Conservation (phyloP, 2,888 invertebrate species). For the Drosophila neonasuta region DNA sequence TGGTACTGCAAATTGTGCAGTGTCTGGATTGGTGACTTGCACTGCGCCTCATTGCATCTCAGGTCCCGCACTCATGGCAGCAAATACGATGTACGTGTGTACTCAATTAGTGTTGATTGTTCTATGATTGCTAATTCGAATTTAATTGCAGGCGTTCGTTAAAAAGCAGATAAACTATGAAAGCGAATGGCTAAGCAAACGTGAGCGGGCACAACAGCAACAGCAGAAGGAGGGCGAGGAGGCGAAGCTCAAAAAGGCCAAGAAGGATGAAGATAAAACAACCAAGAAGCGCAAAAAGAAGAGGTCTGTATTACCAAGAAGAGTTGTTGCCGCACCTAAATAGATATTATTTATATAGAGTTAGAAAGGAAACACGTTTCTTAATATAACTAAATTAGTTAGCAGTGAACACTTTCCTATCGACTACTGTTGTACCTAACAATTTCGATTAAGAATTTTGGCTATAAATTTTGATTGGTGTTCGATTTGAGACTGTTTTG, state of each 20-base stretch:
- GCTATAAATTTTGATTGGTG: background rate
- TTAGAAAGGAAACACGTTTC: too few species aligned
- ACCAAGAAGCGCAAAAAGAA: constrained; percentile 84
- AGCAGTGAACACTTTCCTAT: background rate
- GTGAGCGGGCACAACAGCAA: constrained; percentile 88
- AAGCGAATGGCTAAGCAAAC: constrained; percentile 91
- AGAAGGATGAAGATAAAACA: constrained; percentile 80
- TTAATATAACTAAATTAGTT: too few species aligned
- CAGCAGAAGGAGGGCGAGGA: constrained; percentile 80
- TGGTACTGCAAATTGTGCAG: constrained; percentile 96
- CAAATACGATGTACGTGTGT: constrained; percentile 89
- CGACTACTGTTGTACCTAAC: background rate
- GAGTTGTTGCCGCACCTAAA: too few species aligned
- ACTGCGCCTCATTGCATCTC: constrained; percentile 93
- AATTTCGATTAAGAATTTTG: background rate
- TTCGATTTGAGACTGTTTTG: background rate
- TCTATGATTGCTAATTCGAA: background rate
- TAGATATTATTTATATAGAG: too few species aligned
- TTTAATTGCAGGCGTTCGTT: constrained; percentile 86
- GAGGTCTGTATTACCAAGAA: constrained; percentile 79
- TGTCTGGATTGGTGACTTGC: constrained; percentile 93
- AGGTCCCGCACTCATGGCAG: constrained; percentile 91
- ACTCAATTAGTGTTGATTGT: background rate
- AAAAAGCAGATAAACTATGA: constrained; percentile 94
- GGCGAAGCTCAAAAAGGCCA: constrained; percentile 82